These are phyloP conservation scores for Hyposoter dolosus DNA, from an alignment of 2,888 invertebrate genomes.

Conservation along the genomic window DNA sequence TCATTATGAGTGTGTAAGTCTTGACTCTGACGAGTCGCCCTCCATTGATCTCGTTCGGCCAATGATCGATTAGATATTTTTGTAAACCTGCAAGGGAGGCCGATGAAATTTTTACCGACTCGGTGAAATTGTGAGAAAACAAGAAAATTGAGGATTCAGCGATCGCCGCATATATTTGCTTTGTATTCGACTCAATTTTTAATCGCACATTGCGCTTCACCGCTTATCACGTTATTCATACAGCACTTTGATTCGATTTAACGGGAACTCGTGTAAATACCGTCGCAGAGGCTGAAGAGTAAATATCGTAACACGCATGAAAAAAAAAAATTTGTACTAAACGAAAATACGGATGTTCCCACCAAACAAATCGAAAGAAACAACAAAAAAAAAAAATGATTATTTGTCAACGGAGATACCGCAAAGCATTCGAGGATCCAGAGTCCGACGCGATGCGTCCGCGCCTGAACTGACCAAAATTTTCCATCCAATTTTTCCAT, in stretches of 20 bases:
- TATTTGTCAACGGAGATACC: constrained; percentile 25
- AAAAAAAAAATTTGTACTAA: neutral
- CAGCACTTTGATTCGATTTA: neutral
- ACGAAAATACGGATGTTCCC: neutral
- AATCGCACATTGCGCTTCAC: neutral
- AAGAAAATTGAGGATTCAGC: neutral
- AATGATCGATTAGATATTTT: neutral
- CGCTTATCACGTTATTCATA: neutral
- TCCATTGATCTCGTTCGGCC: too few species aligned
- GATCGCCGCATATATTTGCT: neutral
- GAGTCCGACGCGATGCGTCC: neutral
- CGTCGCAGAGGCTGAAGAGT: neutral
- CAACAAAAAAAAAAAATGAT: neutral
- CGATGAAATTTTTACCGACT: neutral
- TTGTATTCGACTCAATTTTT: neutral
- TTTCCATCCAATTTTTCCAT: neutral
- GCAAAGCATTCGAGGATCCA: neutral
- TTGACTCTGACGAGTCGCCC: too few species aligned
- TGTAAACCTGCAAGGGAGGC: neutral
- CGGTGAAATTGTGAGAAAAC: neutral
- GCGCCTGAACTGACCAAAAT: neutral
- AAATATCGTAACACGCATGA: neutral
- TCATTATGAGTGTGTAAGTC: constrained; percentile 15
- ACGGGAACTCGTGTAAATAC: neutral
- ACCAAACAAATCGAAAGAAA: neutral